Evolutionary conservation across 2,113 vertebrate species (phyloP).

Genomic region (Puffinus mauretanicus): DNA sequence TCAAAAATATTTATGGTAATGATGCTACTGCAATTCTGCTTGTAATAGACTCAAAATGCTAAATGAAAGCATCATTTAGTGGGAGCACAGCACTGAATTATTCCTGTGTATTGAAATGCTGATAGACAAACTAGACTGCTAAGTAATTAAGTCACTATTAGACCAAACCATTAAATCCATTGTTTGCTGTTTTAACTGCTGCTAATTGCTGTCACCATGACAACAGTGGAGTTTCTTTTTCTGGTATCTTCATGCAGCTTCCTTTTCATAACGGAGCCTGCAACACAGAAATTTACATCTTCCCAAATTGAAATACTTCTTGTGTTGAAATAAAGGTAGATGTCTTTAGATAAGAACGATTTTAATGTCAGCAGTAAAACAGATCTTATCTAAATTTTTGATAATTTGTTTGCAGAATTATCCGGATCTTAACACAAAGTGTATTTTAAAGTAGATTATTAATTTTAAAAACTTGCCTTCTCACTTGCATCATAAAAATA

Average conservation of each 20-base stretch:
- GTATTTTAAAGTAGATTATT: neutral
- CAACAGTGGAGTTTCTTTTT: constrained; percentile 54
- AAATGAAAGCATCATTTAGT: neutral
- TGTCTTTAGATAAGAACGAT: neutral
- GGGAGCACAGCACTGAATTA: constrained; percentile 10
- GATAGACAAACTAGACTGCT: constrained; percentile 30
- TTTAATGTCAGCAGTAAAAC: neutral
- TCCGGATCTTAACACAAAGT: neutral
- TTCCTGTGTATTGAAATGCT: constrained; percentile 32
- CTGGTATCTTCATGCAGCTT: constrained; percentile 18
- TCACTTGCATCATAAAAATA: neutral
- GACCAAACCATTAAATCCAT: constrained; percentile 42
- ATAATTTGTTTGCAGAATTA: neutral
- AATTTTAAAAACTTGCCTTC: neutral
- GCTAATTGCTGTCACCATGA: constrained; percentile 70
- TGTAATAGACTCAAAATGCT: constrained; percentile 27
- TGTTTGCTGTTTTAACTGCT: constrained; percentile 68
- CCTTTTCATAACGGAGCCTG: constrained; percentile 5
- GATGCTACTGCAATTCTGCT: constrained; percentile 26
- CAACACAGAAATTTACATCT: neutral
- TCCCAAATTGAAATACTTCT: constrained; percentile 2
- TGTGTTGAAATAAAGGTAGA: neutral
- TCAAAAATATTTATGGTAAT: constrained; percentile 32
- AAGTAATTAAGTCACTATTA: constrained; percentile 66
- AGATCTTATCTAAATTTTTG: neutral